Evolutionary conservation across 2,888 invertebrate genomes (phyloP), one percentile per base, ranked within the genome.

Genomic region (Phaonia tiefii): DNA sequence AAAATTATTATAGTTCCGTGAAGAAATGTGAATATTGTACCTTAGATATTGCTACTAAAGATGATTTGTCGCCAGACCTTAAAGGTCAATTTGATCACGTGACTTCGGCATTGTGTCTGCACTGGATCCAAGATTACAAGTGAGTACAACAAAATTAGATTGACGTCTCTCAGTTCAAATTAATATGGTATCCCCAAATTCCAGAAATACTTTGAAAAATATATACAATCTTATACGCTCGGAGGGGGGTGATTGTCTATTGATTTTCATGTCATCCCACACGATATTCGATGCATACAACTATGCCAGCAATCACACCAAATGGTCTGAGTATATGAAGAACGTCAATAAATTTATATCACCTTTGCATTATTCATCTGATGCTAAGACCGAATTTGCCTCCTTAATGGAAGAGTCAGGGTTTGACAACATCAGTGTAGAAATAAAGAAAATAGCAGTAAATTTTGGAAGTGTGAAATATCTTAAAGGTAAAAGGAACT

Each of bases 71-170:
- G 1, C 87, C 89, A 0, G 89, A 92, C 25, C 85, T 92, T 69
- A 85, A 89, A 25, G 91, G 90, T 77, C 86, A 89, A 51, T 95
- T 94, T 86, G 92, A 94, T 85, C 94, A 95, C 86, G 92, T 93
- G 2, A 93, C 95, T 77, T 95, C 95, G 0, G 95, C 95, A 88
- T 95, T 95, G 88, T 93, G 95, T 80, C 91, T 96, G 4, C 95
- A 96, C 86, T 96, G 96, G 96, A 93, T 95, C 26, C 92, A 92
- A 84, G 92, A 95, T 86, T 94, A 94, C 88, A 58, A 39, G 66
- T 74, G 42, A 71, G 79, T 79, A 13, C 13, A 10, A 1, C 4
- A n/a, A n/a, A 2, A 15, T 15, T 49, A 7, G 4, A n/a, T n/a
- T n/a, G n/a, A n/a, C n/a, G n/a, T 1, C 37, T 37, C 10, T 37